phyloP scores from a whole-genome alignment of 2,797 vertebrate genomes.

The Melanotaenia parkinsoni region DNA sequence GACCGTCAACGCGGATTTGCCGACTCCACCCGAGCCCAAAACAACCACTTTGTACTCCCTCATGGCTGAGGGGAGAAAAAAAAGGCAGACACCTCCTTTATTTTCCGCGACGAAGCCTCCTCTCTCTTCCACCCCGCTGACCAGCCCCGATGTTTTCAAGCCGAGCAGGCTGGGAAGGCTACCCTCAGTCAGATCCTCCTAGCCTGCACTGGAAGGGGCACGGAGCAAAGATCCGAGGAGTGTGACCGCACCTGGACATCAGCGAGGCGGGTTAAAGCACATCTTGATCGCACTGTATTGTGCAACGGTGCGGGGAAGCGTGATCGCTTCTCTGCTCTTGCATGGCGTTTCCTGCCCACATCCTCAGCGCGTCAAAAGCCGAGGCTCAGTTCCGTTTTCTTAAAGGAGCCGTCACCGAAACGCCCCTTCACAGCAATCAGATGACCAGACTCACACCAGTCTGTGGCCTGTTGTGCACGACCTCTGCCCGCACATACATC shows the following conservation, averaged over 20 bases:
- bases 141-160: conserved; percentile 76
- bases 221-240: conserved; percentile 46
- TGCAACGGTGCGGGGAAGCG: conserved; percentile 70
- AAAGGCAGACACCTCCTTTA: conserved; percentile 69
- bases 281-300: conserved; percentile 66
- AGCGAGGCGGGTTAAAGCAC: conserved; percentile 54
- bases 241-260: conserved; percentile 54
- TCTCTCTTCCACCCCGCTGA: conserved; percentile 63
- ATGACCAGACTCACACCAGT: conserved; percentile 13
- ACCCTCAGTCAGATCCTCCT: conserved; percentile 43
- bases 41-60: conserved; percentile 96
- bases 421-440: conserved; percentile 4
- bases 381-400: conserved; percentile 76
- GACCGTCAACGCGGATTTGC: conserved; percentile 92
- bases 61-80: conserved; percentile 75
- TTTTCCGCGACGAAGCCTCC: conserved; percentile 64
- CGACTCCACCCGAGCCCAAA: conserved; percentile 93
- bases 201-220: conserved; percentile 32
- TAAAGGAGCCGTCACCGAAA: conserved; percentile 76
- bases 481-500: conserved; percentile 12
- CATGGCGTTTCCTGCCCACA: conserved; percentile 83
- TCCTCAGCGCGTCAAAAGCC: conserved; percentile 75
- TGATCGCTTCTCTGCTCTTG: conserved; percentile 71
- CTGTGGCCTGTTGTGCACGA: conserved; percentile 9
- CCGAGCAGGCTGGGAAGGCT: conserved; percentile 62